These are phyloP conservation scores for Hirundo rustica DNA, from an alignment of 2,797 vertebrate species.

Conservation along the genomic window DNA sequence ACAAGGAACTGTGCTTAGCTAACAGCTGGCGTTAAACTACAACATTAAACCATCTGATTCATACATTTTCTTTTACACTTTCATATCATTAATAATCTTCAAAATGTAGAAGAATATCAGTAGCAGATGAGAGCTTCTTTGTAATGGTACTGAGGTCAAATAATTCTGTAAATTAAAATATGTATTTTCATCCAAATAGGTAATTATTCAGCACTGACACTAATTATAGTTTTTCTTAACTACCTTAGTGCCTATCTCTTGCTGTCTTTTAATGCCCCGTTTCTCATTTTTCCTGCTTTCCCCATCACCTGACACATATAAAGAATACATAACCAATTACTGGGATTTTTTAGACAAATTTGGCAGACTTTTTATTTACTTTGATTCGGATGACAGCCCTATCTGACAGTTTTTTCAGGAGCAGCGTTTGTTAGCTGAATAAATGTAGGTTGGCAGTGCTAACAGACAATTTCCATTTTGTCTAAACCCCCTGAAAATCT, in stretches of 20 bases:
- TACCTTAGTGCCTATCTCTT: neutral
- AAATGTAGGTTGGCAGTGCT: neutral
- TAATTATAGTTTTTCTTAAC: constrained; percentile 41
- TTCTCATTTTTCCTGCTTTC: constrained; percentile 14
- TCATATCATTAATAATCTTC: neutral
- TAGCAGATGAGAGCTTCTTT: constrained; percentile 7
- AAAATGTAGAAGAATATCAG: neutral
- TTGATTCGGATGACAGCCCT: constrained; percentile 4
- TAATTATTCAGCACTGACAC: constrained; percentile 10
- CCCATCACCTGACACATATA: neutral
- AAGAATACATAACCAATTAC: neutral
- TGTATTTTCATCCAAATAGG: constrained; percentile 6
- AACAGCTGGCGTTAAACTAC: neutral
- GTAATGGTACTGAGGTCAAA: neutral
- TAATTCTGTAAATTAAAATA: constrained; percentile 16
- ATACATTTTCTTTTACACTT: neutral
- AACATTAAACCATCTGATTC: neutral
- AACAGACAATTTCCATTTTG: constrained; percentile 22
- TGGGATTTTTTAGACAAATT: constrained; percentile 23
- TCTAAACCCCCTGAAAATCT: constrained; percentile 1
- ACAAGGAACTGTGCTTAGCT: neutral
- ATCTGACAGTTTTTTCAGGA: constrained; percentile 38
- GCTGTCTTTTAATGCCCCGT: neutral
- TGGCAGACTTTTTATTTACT: constrained; percentile 37
- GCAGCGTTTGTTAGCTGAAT: constrained; percentile 15